Percentiles rank a stretch among this genome's conserved stretches.
These are phyloP conservation scores for Bothrops jararaca DNA, from an alignment of 2,113 vertebrate species.

Conservation along the genomic window DNA sequence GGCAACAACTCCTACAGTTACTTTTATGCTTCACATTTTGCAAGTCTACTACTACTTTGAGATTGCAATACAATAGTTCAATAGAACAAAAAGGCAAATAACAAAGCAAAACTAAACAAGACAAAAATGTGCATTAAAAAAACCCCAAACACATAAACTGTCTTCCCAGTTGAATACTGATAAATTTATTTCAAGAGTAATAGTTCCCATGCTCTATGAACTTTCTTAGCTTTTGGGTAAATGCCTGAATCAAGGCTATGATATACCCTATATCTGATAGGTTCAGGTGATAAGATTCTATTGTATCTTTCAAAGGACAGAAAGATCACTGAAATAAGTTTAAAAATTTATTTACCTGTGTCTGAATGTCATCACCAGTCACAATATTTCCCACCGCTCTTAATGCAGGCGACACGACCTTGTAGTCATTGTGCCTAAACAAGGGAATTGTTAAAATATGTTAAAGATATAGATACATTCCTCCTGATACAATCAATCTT, in stretches of 20 bases:
- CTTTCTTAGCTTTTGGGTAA: not conserved
- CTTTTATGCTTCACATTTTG: not conserved
- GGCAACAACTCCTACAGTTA: no score
- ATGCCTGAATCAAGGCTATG: not conserved
- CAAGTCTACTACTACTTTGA: not conserved
- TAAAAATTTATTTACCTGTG: slow-evolving; percentile 76
- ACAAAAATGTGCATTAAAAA: not conserved
- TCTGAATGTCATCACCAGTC: slow-evolving; percentile 90
- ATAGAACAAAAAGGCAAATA: not conserved
- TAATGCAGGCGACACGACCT: slow-evolving; percentile 88
- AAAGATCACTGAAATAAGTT: slow-evolving; percentile 3
- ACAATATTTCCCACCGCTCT: slow-evolving; percentile 92
- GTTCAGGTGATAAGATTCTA: not conserved
- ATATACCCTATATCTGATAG: not conserved
- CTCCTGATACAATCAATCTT: not conserved
- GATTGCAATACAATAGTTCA: not conserved
- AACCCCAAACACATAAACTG: not conserved
- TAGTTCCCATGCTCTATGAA: not conserved
- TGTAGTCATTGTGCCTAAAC: slow-evolving; percentile 87
- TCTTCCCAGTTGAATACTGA: not conserved
- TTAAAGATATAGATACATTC: not conserved
- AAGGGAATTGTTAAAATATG: not conserved
- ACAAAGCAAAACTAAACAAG: not conserved
- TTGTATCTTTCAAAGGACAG: not conserved
- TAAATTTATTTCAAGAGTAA: not conserved